phyloP scores from a whole-genome alignment of 2,888 invertebrate species.

The Netelia fuscicornis region DNA sequence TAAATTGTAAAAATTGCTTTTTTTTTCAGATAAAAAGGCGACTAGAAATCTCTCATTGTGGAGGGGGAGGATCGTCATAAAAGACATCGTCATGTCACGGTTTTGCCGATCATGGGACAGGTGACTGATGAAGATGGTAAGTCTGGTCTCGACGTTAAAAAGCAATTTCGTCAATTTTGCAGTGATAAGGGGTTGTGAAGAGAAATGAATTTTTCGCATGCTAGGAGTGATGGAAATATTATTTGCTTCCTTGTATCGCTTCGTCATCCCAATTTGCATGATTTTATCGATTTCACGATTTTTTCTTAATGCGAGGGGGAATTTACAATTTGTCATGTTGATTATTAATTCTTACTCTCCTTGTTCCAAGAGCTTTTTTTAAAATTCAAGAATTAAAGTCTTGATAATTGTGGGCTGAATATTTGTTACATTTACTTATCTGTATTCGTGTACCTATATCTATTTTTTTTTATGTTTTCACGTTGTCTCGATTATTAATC shows the following conservation, averaged over 20 bases:
- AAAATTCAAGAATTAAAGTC: too few species aligned
- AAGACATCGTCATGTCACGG: slow-evolving; percentile 78
- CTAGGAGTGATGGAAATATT: too few species aligned
- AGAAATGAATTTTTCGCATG: not conserved
- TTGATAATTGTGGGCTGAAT: too few species aligned
- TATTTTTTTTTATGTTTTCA: not conserved
- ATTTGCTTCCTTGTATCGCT: not conserved
- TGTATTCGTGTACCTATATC: not conserved
- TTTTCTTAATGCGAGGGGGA: not conserved
- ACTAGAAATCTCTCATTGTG: slow-evolving; percentile 76
- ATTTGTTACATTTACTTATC: too few species aligned
- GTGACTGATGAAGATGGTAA: slow-evolving; percentile 75
- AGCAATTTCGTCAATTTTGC: slow-evolving; percentile 5
- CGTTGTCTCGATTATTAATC: not conserved
- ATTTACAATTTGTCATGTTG: not conserved
- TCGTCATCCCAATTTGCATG: not conserved
- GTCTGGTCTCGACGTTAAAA: slow-evolving; percentile 48
- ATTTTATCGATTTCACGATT: not conserved
- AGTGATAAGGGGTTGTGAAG: not conserved
- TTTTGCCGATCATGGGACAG: slow-evolving; percentile 73
- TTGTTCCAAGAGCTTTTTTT: not conserved
- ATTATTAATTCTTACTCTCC: slow-evolving; percentile 1
- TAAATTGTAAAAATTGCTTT: slow-evolving; percentile 11
- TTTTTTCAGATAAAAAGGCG: slow-evolving; percentile 68
- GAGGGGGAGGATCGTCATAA: slow-evolving; percentile 78